phyloP scores from a whole-genome alignment of 2,888 invertebrate species.

The Nomada fabriciana region DNA sequence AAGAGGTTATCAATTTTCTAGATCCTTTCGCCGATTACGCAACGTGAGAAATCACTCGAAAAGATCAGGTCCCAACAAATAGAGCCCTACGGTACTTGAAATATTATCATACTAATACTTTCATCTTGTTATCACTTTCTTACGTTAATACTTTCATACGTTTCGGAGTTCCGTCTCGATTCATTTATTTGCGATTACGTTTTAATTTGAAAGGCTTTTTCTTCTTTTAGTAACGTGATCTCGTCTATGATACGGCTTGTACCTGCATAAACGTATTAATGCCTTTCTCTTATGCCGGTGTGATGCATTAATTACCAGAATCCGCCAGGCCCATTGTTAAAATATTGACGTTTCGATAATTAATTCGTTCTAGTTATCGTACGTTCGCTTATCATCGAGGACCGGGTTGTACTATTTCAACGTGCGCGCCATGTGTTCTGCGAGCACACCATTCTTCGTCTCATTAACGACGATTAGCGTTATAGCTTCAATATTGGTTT shows the following conservation, averaged over 20 bases:
- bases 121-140: conserved; percentile 76
- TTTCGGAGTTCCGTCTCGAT: conserved; percentile 54
- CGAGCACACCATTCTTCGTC: conserved; percentile 20
- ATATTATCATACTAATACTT: conserved; percentile 71
- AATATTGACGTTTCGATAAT: conserved; percentile 64
- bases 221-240: conserved; percentile 7
- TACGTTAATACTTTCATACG: conserved; percentile 78
- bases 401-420: conserved; percentile 61
- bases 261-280: conserved; percentile 36
- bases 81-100: conserved; percentile 52
- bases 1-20: conserved; percentile 12
- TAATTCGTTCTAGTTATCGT: conserved; percentile 59
- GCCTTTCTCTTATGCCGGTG: background rate
- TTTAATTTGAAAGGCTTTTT: conserved; percentile 46
- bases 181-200: conserved; percentile 25
- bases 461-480: conserved; percentile 29
- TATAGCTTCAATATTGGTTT: conserved; percentile 32
- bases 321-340: conserved; percentile 36
- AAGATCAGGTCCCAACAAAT: conserved; percentile 43
- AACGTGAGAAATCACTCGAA: conserved; percentile 36
- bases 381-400: conserved; percentile 34
- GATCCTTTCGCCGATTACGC: conserved; percentile 22
- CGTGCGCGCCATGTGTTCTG: conserved; percentile 33
- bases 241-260: conserved; percentile 36
- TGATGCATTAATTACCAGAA: conserved; percentile 28